phyloP scores from a whole-genome alignment of 2,888 invertebrate species.

The Orgyia antiqua region DNA sequence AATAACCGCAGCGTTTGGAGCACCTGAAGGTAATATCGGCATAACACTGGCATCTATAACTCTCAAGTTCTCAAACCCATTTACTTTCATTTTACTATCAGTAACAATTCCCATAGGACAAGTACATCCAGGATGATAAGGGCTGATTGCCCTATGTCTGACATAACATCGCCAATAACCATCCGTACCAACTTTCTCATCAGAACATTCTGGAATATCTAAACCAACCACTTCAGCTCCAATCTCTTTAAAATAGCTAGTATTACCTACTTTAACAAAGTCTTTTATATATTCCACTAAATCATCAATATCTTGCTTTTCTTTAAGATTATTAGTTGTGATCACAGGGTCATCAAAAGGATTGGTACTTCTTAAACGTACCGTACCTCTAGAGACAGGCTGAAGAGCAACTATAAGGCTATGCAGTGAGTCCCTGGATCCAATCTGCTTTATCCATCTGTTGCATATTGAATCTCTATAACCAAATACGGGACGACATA shows the following conservation, averaged over 20 bases:
- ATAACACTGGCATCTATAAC: constrained; percentile 39
- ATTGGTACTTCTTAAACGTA: constrained; percentile 25
- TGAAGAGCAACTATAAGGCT: constrained; percentile 6
- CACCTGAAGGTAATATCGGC: constrained; percentile 74
- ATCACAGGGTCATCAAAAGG: constrained; percentile 24
- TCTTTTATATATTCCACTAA: constrained; percentile 11
- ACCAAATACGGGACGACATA: constrained; percentile 11
- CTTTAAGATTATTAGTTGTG: constrained; percentile 6
- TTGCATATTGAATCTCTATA: constrained; percentile 18
- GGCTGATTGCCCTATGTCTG: constrained; percentile 67
- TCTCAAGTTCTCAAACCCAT: constrained; percentile 20
- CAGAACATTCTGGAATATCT: constrained; percentile 21
- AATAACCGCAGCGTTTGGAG: constrained; percentile 68
- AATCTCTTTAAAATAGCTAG: constrained; percentile 16
- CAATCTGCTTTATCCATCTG: constrained; percentile 32
- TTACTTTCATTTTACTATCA: constrained; percentile 67
- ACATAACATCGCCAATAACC: constrained; percentile 34
- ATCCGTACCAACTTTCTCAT: constrained; percentile 7
- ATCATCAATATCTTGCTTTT: constrained; percentile 11
- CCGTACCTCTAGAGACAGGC: constrained; percentile 51
- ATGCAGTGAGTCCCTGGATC: not conserved
- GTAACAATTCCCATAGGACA: constrained; percentile 87
- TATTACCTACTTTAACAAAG: constrained; percentile 16
- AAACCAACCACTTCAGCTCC: constrained; percentile 21
- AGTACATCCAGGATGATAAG: constrained; percentile 83